A percentile compares a stretch with the other conserved stretches of the same genome.
phyloP scores from a whole-genome alignment of 2,113 vertebrate genomes.

The Pseudorasbora parva region DNA sequence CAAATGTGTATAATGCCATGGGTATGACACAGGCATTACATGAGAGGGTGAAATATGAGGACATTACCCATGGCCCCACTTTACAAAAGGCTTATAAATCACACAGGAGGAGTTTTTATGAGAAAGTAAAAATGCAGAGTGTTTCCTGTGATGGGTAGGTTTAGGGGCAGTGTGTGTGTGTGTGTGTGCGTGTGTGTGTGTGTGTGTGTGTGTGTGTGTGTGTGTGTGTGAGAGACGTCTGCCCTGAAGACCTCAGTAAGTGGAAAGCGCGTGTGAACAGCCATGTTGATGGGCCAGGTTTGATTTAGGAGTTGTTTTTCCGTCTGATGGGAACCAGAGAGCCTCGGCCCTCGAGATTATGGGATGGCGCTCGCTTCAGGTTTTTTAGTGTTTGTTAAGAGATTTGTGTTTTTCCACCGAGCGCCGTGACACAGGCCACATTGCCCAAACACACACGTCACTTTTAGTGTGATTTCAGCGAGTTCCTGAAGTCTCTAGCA shows the following conservation, averaged over 20 bases:
- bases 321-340: slow-evolving; percentile 65
- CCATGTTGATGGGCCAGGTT: slow-evolving; percentile 66
- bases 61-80: too few relatives aligned
- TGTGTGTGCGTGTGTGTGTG: neutral
- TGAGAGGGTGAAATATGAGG: too few relatives aligned
- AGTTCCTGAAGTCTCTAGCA: neutral
- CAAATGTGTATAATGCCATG: too few relatives aligned
- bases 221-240: neutral
- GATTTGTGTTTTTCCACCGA: slow-evolving; percentile 3
- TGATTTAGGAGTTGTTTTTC: slow-evolving; percentile 80
- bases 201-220: neutral
- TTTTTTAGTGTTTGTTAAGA: slow-evolving; percentile 8
- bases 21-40: too few relatives aligned
- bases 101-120: too few relatives aligned
- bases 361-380: neutral
- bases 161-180: neutral
- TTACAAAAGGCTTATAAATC: too few relatives aligned
- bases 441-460: slow-evolving; percentile 9
- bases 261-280: slow-evolving; percentile 57
- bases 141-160: too few relatives aligned
- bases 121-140: too few relatives aligned
- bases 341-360: neutral
- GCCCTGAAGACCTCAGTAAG: slow-evolving; percentile 57
- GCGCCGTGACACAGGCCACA: slow-evolving; percentile 29
- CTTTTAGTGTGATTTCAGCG: neutral